Conservation (phyloP, 1,140 invertebrate species). For the Pogonognathellus flavescens region DNA sequence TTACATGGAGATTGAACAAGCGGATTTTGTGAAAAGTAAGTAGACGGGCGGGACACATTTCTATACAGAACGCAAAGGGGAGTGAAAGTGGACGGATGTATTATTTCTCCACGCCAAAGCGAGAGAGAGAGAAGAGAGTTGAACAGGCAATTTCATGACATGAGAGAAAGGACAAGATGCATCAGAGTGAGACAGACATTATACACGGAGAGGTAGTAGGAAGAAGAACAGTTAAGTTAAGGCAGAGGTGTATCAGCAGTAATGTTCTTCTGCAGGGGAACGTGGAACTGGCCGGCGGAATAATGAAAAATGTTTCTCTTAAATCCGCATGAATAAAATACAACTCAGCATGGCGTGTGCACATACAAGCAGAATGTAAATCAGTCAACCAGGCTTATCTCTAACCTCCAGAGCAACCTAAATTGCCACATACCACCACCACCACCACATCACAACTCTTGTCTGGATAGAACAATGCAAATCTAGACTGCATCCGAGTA, state of each 20-base stretch:
- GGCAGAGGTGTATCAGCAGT: not conserved
- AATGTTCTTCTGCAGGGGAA: not conserved
- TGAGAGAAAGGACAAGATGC: not conserved
- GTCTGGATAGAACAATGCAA: not conserved
- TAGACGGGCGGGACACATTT: not conserved
- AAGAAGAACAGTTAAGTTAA: not conserved
- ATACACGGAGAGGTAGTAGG: no score
- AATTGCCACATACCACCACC: slow-evolving; percentile 43
- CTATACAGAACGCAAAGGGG: not conserved
- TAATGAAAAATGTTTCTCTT: slow-evolving; percentile 42
- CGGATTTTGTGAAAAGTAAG: slow-evolving; percentile 24
- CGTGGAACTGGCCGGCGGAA: slow-evolving; percentile 10
- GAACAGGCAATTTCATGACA: not conserved
- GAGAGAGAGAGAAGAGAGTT: not conserved
- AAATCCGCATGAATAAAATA: slow-evolving; percentile 47
- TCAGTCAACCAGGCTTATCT: slow-evolving; percentile 45
- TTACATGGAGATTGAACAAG: slow-evolving; percentile 37
- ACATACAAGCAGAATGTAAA: slow-evolving; percentile 29
- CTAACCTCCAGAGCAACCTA: slow-evolving; percentile 35
- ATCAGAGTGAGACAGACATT: no score
- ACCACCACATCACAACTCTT: not conserved
- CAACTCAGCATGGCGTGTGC: slow-evolving; percentile 12
- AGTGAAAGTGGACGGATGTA: not conserved
- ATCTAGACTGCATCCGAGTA: not conserved
- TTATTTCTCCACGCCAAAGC: not conserved